These are phyloP conservation scores for Cladorhizidae sp. DNA, from an alignment of 37 sponge, comb jelly and placozoan species.

Conservation along the genomic window DNA sequence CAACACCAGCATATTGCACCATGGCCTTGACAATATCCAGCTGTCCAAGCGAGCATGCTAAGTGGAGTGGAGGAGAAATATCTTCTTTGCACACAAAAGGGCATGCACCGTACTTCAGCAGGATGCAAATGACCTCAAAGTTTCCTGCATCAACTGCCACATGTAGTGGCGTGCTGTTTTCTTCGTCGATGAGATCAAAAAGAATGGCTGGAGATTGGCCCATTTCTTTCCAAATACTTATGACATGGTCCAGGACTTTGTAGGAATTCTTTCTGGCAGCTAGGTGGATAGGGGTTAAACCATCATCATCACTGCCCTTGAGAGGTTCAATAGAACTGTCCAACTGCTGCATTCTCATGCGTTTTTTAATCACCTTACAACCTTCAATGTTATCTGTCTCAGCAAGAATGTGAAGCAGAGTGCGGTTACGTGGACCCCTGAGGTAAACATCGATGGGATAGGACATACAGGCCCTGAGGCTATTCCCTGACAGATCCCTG, in stretches of 20 bases:
- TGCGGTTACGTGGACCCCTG: conserved; percentile 33
- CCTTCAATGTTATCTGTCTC: conserved; percentile 68
- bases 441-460: neutral
- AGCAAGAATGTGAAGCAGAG: conserved; percentile 67
- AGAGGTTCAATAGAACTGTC: conserved; percentile 6
- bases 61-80: conserved; percentile 65
- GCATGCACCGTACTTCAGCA: conserved; percentile 68
- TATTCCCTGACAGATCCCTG: neutral
- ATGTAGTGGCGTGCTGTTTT: conserved; percentile 87
- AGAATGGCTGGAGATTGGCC: conserved; percentile 68
- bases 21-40: conserved; percentile 57
- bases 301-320: conserved; percentile 74
- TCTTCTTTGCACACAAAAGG: conserved; percentile 35
- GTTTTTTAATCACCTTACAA: conserved; percentile 28
- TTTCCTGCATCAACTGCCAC: conserved; percentile 82
- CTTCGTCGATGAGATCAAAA: conserved; percentile 63
- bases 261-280: conserved; percentile 73
- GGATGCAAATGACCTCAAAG: conserved; percentile 58
- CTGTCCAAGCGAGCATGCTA: conserved; percentile 75
- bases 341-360: neutral
- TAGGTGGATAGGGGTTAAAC: conserved; percentile 70
- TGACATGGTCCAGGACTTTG: conserved; percentile 45
- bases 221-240: conserved; percentile 23
- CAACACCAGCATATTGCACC: conserved; percentile 21
- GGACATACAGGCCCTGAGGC: neutral